Percentiles rank a stretch among this genome's conserved stretches.
Conservation (phyloP, 2,113 vertebrate species). For the Dermatemys mawii region DNA sequence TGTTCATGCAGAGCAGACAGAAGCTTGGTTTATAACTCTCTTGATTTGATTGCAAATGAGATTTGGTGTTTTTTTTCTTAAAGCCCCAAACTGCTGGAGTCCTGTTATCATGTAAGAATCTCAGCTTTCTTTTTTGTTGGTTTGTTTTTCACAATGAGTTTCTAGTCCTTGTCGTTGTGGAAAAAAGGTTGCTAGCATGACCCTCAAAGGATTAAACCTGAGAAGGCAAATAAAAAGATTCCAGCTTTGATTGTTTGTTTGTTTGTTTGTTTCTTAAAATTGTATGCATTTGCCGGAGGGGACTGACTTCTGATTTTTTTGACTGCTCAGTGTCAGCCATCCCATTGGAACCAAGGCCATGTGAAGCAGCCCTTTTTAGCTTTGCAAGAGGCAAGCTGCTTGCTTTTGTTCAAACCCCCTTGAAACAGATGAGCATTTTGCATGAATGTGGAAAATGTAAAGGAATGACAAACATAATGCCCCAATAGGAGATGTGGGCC, state of each 20-base stretch:
- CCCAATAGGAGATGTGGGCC: not conserved
- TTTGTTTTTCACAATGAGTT: not conserved
- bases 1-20: not conserved
- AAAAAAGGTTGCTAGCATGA: not conserved
- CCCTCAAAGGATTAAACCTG: not conserved
- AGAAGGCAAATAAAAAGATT: not conserved
- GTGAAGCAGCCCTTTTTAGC: not conserved
- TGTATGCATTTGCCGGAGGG: too few relatives aligned
- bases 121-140: not conserved
- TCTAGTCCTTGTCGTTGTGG: not conserved
- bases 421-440: constrained; percentile 8
- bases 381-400: not conserved
- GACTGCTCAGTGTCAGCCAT: not conserved
- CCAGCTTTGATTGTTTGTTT: too few relatives aligned
- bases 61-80: not conserved
- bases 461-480: constrained; percentile 31
- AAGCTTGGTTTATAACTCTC: not conserved
- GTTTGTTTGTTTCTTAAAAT: not conserved
- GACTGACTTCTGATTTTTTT: not conserved
- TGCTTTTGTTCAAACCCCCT: not conserved
- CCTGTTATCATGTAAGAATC: not conserved
- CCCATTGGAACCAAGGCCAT: not conserved
- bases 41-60: not conserved
- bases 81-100: not conserved
- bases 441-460: not conserved